Percentiles rank a stretch among this genome's conserved stretches.
Conservation (phyloP, 2,113 vertebrate genomes). For the Heterotilapia buettikoferi region DNA sequence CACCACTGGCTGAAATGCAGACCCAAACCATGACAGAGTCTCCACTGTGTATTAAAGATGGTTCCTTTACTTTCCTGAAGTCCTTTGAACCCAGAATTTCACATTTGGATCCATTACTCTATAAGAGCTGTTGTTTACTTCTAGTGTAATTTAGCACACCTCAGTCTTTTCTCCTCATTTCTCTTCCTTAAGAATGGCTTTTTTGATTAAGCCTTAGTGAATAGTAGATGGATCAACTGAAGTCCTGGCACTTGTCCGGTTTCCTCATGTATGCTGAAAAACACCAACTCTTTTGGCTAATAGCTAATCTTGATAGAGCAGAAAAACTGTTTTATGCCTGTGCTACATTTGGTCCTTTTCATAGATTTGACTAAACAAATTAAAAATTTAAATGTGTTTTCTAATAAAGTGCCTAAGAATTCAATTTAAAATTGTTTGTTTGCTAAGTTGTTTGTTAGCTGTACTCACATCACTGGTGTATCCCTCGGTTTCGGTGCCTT, state of each 20-base stretch:
- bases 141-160: neutral
- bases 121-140: neutral
- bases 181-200: neutral
- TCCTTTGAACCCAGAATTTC: neutral
- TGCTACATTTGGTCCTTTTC: neutral
- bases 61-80: neutral
- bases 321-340: neutral
- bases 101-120: neutral
- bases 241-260: neutral
- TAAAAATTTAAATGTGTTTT: neutral
- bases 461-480: neutral
- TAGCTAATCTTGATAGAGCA: neutral
- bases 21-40: neutral
- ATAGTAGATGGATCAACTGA: neutral
- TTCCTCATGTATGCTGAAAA: neutral
- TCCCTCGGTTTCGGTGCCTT: neutral
- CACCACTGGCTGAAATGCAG: neutral
- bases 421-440: neutral
- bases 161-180: neutral
- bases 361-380: neutral
- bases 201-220: neutral
- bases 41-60: neutral
- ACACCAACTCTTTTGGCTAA: neutral
- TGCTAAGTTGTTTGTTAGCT: neutral
- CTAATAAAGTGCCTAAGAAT: neutral